Evolutionary conservation across 2,888 invertebrate genomes (phyloP).

Genomic region (Epinotia nisella): DNA sequence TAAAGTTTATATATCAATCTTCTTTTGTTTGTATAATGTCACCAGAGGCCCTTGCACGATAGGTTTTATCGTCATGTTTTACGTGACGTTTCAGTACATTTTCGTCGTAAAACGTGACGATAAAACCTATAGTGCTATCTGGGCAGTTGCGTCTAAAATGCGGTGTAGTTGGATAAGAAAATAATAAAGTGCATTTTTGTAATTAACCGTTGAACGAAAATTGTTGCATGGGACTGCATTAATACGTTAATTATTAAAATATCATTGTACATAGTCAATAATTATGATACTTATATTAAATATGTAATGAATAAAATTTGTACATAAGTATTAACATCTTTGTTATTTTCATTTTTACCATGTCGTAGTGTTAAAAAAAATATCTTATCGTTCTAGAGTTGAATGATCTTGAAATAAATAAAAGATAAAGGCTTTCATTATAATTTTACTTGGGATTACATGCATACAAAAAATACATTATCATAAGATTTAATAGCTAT

Average conservation of each 20-base stretch:
- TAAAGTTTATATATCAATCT: not conserved
- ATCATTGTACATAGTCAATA: slow-evolving; percentile 43
- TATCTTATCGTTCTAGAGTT: not conserved
- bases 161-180: slow-evolving; percentile 5
- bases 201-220: slow-evolving; percentile 5
- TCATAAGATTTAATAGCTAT: slow-evolving; percentile 12
- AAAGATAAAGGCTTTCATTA: slow-evolving; percentile 1
- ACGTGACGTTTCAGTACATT: too few relatives aligned
- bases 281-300: slow-evolving; percentile 26
- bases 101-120: too few relatives aligned
- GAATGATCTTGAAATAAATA: too few relatives aligned
- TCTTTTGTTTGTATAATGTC: not conserved
- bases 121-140: too few relatives aligned
- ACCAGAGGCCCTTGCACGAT: too few relatives aligned
- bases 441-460: slow-evolving; percentile 7
- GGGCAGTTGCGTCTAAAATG: slow-evolving; percentile 4
- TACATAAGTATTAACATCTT: slow-evolving; percentile 6
- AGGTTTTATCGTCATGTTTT: too few relatives aligned
- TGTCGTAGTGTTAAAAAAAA: not conserved
- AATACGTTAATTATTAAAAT: slow-evolving; percentile 30
- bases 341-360: slow-evolving; percentile 2
- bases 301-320: slow-evolving; percentile 30
- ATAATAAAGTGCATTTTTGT: slow-evolving; percentile 13
- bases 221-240: slow-evolving; percentile 25
- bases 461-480: slow-evolving; percentile 25